phyloP scores from a whole-genome alignment of 2,888 invertebrate species.

The Sclerodermus sp. region DNA sequence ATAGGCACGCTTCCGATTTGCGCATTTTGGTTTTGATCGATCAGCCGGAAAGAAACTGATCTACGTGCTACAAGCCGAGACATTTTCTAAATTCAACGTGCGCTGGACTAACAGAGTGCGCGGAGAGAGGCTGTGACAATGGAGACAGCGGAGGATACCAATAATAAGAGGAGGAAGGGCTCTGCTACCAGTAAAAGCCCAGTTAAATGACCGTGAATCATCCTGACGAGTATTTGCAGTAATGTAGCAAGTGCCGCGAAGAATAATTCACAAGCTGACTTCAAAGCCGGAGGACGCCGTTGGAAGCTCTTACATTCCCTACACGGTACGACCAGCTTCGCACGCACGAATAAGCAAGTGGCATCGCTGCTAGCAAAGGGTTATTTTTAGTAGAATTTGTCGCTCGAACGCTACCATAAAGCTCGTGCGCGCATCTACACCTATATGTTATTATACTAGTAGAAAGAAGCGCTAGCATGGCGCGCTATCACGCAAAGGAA shows the following conservation, averaged over 20 bases:
- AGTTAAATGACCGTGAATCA: too few relatives aligned
- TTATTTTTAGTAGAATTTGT: constrained; percentile 56
- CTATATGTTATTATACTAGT: too few relatives aligned
- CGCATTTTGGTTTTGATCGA: constrained; percentile 33
- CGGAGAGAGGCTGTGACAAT: too few relatives aligned
- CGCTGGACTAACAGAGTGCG: too few relatives aligned
- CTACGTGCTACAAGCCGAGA: constrained; percentile 15
- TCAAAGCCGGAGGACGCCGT: constrained; percentile 7
- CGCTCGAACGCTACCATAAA: constrained; percentile 51
- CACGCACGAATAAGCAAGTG: constrained; percentile 46
- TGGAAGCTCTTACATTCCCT: constrained; percentile 14
- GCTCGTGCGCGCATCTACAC: constrained; percentile 21
- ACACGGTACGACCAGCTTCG: constrained; percentile 34
- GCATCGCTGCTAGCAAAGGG: constrained; percentile 42
- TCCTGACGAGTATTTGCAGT: too few relatives aligned
- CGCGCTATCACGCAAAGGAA: too few relatives aligned
- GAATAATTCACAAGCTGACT: constrained; percentile 26
- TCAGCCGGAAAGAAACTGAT: constrained; percentile 32
- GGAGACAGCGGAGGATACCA: too few relatives aligned
- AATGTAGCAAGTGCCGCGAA: too few relatives aligned
- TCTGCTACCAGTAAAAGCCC: too few relatives aligned
- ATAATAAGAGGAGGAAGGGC: too few relatives aligned
- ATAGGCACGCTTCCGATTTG: constrained; percentile 21
- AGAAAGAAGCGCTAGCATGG: too few relatives aligned
- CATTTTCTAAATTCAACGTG: too few relatives aligned